phyloP scores from a whole-genome alignment of 2,797 vertebrate species.

The Limnodromus scolopaceus region DNA sequence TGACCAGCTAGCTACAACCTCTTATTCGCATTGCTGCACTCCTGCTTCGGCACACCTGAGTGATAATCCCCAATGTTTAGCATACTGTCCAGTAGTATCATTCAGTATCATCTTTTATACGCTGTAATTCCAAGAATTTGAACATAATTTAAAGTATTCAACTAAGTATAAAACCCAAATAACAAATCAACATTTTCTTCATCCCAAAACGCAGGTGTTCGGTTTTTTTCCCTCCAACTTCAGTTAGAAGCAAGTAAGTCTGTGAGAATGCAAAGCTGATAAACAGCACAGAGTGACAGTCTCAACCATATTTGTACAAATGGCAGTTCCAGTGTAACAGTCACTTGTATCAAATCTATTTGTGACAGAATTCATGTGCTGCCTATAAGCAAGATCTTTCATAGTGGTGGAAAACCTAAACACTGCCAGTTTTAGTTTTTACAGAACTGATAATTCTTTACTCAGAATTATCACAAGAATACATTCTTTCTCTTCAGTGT shows the following conservation, averaged over 20 bases:
- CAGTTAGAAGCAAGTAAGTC: neutral
- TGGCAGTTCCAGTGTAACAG: neutral
- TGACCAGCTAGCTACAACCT: neutral
- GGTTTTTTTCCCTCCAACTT: neutral
- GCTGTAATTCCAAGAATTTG: neutral
- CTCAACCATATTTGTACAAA: neutral
- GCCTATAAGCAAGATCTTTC: neutral
- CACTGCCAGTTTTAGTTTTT: neutral
- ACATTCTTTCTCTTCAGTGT: neutral
- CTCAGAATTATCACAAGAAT: neutral
- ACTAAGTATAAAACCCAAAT: neutral
- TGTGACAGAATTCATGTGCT: neutral
- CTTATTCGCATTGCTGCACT: neutral
- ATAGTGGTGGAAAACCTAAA: neutral
- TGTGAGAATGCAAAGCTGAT: neutral
- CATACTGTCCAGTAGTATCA: neutral
- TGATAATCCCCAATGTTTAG: neutral
- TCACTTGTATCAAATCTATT: neutral
- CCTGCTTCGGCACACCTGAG: neutral
- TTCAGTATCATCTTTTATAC: neutral
- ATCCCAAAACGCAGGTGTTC: neutral
- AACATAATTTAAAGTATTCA: neutral
- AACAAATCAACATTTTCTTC: neutral
- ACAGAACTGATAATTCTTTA: neutral
- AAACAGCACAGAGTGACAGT: neutral